A percentile compares a stretch with the other conserved stretches of the same genome.
phyloP scores from a whole-genome alignment of 2,113 vertebrate species.

The Halichoerus grypus region DNA sequence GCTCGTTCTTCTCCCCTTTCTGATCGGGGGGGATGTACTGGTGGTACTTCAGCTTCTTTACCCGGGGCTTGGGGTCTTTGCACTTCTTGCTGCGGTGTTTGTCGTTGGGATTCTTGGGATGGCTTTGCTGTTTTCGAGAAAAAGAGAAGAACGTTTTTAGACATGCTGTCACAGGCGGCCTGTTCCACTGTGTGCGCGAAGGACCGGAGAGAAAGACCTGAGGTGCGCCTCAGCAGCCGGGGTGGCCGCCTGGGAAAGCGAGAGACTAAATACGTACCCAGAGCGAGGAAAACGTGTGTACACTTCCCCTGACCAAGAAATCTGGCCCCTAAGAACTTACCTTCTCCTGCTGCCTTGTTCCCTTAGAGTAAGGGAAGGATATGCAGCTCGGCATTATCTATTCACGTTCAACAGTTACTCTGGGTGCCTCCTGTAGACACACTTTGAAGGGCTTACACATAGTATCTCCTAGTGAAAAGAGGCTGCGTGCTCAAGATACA shows the following conservation, averaged over 20 bases:
- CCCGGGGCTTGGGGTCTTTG: constrained; percentile 95
- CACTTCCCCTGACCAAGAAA: neutral
- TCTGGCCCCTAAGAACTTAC: neutral
- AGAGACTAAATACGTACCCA: neutral
- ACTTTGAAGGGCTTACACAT: neutral
- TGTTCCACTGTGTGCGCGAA: neutral
- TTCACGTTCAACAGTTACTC: neutral
- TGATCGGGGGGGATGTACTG: constrained; percentile 99
- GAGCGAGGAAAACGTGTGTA: neutral
- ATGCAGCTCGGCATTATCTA: neutral
- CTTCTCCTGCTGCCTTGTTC: neutral
- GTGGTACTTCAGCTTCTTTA: constrained; percentile 98
- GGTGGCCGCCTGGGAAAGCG: neutral
- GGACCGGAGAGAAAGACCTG: neutral
- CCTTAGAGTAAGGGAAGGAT: neutral
- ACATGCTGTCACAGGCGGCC: neutral
- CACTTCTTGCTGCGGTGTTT: constrained; percentile 97
- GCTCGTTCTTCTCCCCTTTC: constrained; percentile 95
- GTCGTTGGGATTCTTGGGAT: constrained; percentile 93
- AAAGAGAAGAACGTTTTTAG: constrained; percentile 59
- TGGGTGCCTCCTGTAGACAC: neutral
- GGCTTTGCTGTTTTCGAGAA: constrained; percentile 92
- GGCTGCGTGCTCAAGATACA: neutral
- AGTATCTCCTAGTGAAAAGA: neutral
- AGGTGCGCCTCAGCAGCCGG: neutral